phyloP scores from a whole-genome alignment of 92 coral and sea anemone genomes.

The Micromussa lordhowensis region DNA sequence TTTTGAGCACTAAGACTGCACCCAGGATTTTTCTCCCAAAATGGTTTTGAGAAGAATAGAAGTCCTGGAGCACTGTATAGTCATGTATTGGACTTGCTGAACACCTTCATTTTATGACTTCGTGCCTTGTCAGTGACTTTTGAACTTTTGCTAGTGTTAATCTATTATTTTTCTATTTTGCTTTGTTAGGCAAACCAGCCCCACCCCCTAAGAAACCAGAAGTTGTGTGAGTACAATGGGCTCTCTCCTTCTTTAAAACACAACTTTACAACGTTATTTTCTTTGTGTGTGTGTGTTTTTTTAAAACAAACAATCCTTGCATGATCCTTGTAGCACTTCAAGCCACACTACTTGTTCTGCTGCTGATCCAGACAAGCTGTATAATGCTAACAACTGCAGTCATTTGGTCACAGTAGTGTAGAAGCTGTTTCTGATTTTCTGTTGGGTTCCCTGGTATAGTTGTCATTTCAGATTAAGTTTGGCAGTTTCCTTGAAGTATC shows the following conservation, averaged over 20 bases:
- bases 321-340: not conserved
- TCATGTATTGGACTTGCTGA: too few species aligned
- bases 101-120: not conserved
- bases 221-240: slow-evolving; percentile 63
- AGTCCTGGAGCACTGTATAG: not conserved
- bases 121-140: not conserved
- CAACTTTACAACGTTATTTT: not conserved
- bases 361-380: not conserved
- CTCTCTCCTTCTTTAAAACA: too few species aligned
- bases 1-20: not conserved
- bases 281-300: not conserved
- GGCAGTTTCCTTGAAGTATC: not conserved
- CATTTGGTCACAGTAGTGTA: not conserved
- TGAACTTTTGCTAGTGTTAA: not conserved
- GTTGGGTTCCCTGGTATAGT: not conserved
- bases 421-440: not conserved
- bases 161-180: not conserved
- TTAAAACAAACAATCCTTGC: not conserved
- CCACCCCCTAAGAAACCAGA: slow-evolving; percentile 76
- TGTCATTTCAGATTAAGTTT: not conserved
- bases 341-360: not conserved
- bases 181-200: slow-evolving; percentile 49
- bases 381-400: not conserved
- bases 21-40: not conserved
- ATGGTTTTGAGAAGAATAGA: not conserved